phyloP scores from a whole-genome alignment of 2,888 invertebrate species.

The Bellardia pandia region DNA sequence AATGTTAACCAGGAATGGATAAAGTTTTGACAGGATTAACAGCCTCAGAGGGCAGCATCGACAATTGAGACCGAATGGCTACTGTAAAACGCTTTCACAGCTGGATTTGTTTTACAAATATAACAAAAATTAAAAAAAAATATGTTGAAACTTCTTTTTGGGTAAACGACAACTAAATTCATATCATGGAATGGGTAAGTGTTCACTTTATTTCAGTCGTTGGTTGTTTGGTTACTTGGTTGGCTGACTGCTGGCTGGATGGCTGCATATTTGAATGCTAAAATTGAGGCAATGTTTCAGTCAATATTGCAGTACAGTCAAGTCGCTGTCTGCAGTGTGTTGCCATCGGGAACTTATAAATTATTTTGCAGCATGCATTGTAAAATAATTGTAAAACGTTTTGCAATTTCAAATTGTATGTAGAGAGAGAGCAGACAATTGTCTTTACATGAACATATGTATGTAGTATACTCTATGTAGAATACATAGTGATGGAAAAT shows the following conservation, averaged over 20 bases:
- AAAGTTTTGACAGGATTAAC: slow-evolving; percentile 71
- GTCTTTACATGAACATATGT: background rate
- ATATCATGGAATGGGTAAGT: slow-evolving; percentile 60
- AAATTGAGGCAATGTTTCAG: slow-evolving; percentile 64
- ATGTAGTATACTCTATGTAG: slow-evolving; percentile 9
- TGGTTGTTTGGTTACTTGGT: slow-evolving; percentile 47
- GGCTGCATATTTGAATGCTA: slow-evolving; percentile 61
- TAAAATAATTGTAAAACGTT: slow-evolving; percentile 72
- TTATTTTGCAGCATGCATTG: slow-evolving; percentile 74
- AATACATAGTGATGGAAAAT: slow-evolving; percentile 6
- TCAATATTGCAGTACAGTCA: slow-evolving; percentile 63
- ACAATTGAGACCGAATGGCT: slow-evolving; percentile 68
- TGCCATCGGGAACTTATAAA: slow-evolving; percentile 76
- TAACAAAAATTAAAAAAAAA: slow-evolving; percentile 10
- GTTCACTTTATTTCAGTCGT: slow-evolving; percentile 50
- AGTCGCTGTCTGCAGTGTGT: slow-evolving; percentile 58
- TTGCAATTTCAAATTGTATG: slow-evolving; percentile 66
- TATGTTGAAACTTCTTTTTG: slow-evolving; percentile 49
- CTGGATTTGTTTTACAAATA: slow-evolving; percentile 62
- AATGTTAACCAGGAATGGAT: slow-evolving; percentile 67
- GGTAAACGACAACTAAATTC: slow-evolving; percentile 50
- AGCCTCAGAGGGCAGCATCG: slow-evolving; percentile 63
- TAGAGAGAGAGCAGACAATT: slow-evolving; percentile 9
- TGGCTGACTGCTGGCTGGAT: slow-evolving; percentile 40
- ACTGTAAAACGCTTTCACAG: slow-evolving; percentile 72